These are phyloP conservation scores for Dolichallabes microphthalmus DNA, from an alignment of 2,113 vertebrate species.

Conservation along the genomic window DNA sequence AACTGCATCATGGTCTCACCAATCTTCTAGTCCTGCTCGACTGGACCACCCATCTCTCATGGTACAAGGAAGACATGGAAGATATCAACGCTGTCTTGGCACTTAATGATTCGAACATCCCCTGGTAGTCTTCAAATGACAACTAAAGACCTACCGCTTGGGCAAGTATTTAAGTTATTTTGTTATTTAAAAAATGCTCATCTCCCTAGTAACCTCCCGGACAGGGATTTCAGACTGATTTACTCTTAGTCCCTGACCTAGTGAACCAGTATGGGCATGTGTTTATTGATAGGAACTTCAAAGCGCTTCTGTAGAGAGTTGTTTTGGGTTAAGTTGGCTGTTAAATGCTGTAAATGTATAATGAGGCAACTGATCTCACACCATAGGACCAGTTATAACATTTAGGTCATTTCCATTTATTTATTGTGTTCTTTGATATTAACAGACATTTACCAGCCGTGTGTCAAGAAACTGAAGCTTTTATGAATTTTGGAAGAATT, in stretches of 20 bases:
- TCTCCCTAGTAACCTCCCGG: not conserved
- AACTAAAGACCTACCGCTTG: not conserved
- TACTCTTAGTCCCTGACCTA: not conserved
- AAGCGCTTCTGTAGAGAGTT: not conserved
- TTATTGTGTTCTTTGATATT: not conserved
- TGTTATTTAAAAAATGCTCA: not conserved
- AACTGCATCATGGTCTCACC: not conserved
- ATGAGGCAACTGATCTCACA: not conserved
- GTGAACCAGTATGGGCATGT: not conserved
- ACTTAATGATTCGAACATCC: not conserved
- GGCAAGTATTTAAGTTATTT: not conserved
- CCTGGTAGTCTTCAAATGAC: not conserved
- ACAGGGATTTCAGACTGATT: not conserved
- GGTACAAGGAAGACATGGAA: not conserved
- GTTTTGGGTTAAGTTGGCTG: not conserved
- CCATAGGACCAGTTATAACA: not conserved
- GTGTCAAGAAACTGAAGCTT: not conserved
- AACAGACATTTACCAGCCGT: not conserved
- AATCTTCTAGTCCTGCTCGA: not conserved
- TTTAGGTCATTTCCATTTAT: not conserved
- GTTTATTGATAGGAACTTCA: slow-evolving; percentile 2
- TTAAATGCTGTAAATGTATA: not conserved
- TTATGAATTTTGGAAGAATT: not conserved
- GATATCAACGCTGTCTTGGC: not conserved
- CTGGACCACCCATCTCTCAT: not conserved